Percentiles rank a stretch among this genome's conserved stretches.
These are phyloP conservation scores for Pseudorectes ferrugineus DNA, from an alignment of 2,113 vertebrate genomes.

Conservation along the genomic window DNA sequence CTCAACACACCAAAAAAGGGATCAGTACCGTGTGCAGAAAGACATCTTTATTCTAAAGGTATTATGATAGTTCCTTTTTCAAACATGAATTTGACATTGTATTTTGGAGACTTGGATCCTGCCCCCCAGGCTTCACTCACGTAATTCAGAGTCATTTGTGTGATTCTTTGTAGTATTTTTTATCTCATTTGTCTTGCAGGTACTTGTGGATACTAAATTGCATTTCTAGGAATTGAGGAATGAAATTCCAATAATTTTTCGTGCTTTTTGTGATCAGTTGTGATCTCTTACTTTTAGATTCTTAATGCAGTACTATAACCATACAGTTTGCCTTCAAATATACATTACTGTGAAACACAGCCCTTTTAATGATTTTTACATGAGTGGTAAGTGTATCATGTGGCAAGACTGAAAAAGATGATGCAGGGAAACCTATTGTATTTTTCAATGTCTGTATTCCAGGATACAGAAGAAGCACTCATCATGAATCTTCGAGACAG, in stretches of 20 bases:
- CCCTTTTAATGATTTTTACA: not conserved
- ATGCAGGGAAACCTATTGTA: not conserved
- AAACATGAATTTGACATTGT: not conserved
- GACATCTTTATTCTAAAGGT: conserved; percentile 97
- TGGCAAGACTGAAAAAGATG: not conserved
- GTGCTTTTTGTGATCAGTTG: rapidly evolving
- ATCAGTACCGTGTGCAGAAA: conserved; percentile 88
- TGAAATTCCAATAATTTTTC: not conserved
- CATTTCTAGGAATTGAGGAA: not conserved
- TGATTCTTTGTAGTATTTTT: not conserved
- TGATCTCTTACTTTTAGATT: not conserved
- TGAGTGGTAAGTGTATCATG: not conserved
- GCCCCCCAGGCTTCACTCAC: rapidly evolving
- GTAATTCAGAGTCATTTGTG: not conserved
- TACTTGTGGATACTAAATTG: not conserved
- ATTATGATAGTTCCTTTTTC: not conserved
- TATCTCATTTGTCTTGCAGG: not conserved
- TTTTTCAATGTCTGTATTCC: not conserved
- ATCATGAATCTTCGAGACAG: conserved; percentile 92
- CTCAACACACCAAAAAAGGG: conserved; percentile 83
- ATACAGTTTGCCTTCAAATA: not conserved
- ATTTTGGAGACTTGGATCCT: not conserved
- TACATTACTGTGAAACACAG: not conserved
- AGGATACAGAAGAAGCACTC: conserved; percentile 97
- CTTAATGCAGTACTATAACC: not conserved